These are phyloP conservation scores for Rotaria socialis DNA, from an alignment of 2,888 invertebrate genomes.

Conservation along the genomic window DNA sequence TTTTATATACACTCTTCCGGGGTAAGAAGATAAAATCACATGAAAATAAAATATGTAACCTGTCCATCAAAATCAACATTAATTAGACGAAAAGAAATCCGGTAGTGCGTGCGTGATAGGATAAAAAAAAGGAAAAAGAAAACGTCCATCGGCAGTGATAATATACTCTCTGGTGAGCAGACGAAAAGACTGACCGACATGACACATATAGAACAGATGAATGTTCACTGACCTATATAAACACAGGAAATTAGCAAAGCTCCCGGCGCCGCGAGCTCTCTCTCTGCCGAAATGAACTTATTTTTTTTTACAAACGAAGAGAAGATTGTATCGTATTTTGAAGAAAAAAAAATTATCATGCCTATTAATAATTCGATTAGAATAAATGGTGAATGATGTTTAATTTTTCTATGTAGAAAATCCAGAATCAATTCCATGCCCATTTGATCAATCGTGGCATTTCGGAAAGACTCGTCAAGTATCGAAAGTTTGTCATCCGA, in stretches of 20 bases:
- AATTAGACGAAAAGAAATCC: background rate
- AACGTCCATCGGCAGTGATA: conserved; percentile 7
- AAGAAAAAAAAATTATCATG: background rate
- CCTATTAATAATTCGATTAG: background rate
- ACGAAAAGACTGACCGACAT: conserved; percentile 8
- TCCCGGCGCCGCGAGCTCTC: conserved; percentile 18
- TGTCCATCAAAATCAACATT: background rate
- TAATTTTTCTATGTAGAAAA: background rate
- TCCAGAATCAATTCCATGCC: background rate
- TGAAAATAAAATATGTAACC: background rate
- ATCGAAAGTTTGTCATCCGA: background rate
- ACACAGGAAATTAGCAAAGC: conserved; percentile 36
- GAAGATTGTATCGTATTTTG: background rate
- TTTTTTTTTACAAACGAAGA: background rate
- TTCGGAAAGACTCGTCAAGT: background rate
- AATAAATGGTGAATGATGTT: background rate
- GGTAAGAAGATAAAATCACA: conserved; percentile 14
- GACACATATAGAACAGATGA: background rate
- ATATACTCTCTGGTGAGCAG: background rate
- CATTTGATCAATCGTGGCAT: conserved; percentile 1
- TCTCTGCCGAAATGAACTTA: background rate
- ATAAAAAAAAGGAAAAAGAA: conserved; percentile 34
- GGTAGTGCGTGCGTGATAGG: conserved; percentile 23
- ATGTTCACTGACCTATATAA: conserved; percentile 35
- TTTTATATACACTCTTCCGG: conserved; percentile 27